Evolutionary conservation across 2,888 invertebrate genomes (phyloP).

Genomic region (Calameuta filiformis): DNA sequence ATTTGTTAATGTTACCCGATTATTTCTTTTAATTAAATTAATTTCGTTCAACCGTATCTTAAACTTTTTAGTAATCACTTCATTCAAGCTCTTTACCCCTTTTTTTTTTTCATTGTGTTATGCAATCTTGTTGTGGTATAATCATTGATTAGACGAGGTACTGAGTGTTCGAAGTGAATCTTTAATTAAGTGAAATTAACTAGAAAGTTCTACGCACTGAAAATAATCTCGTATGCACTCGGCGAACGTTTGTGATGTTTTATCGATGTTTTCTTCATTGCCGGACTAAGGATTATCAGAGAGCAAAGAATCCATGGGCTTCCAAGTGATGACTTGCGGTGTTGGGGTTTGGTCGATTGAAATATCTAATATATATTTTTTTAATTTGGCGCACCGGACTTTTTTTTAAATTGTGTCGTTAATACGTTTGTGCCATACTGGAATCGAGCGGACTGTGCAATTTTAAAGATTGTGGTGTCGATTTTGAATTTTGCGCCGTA

Average conservation of each 20-base stretch:
- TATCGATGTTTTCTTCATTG: neutral
- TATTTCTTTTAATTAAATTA: neutral
- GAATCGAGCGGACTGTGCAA: neutral
- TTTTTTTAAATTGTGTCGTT: neutral
- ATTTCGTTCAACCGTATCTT: neutral
- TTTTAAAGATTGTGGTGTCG: neutral
- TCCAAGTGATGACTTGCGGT: neutral
- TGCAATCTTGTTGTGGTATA: neutral
- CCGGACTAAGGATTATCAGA: neutral
- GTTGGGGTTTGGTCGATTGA: neutral
- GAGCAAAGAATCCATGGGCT: neutral
- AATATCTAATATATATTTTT: neutral
- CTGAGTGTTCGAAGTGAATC: neutral
- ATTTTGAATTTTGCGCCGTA: neutral
- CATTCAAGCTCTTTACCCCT: neutral
- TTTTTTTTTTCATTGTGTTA: neutral
- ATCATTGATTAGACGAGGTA: neutral
- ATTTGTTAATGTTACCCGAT: neutral
- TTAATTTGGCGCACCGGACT: neutral
- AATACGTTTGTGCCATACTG: neutral
- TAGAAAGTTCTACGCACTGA: neutral
- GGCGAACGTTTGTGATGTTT: neutral
- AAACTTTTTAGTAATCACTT: neutral
- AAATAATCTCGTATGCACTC: neutral
- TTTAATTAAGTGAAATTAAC: neutral